These are phyloP conservation scores for Chlorodrepanis virens DNA, from an alignment of 2,113 vertebrate genomes.

Conservation along the genomic window DNA sequence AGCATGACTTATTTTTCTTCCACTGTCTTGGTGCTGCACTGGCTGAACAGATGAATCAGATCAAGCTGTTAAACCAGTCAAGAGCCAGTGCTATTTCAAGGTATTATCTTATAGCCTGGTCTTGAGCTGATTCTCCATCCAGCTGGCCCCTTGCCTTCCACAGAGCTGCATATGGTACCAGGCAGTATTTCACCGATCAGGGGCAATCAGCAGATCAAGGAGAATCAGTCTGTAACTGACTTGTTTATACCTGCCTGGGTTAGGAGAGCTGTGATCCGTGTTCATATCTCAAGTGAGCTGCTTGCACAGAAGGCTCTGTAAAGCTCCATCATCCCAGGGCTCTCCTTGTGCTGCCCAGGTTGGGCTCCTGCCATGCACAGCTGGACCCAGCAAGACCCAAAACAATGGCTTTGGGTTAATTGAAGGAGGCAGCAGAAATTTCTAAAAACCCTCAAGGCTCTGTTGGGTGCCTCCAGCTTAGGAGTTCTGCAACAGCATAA, in stretches of 20 bases:
- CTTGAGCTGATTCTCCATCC: not conserved
- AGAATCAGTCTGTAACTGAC: not conserved
- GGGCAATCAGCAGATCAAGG: not conserved
- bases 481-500: not conserved
- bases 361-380: not conserved
- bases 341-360: not conserved
- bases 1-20: conserved; percentile 7
- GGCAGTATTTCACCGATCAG: not conserved
- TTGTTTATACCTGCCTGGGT: not conserved
- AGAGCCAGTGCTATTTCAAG: not conserved
- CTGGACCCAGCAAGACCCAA: not conserved
- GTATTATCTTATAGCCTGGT: not conserved
- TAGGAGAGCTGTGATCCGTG: not conserved
- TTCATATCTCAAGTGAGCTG: not conserved
- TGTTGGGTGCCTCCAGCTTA: not conserved
- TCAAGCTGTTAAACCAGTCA: not conserved
- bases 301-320: not conserved
- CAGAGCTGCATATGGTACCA: not conserved
- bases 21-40: not conserved
- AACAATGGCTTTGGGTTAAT: not conserved
- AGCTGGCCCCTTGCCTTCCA: not conserved
- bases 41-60: conserved; percentile 27
- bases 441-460: not conserved
- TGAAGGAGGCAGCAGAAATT: not conserved
- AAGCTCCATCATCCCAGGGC: not conserved